Conservation (phyloP, 1,140 invertebrate species). For the Zaprionus lachaisei region DNA sequence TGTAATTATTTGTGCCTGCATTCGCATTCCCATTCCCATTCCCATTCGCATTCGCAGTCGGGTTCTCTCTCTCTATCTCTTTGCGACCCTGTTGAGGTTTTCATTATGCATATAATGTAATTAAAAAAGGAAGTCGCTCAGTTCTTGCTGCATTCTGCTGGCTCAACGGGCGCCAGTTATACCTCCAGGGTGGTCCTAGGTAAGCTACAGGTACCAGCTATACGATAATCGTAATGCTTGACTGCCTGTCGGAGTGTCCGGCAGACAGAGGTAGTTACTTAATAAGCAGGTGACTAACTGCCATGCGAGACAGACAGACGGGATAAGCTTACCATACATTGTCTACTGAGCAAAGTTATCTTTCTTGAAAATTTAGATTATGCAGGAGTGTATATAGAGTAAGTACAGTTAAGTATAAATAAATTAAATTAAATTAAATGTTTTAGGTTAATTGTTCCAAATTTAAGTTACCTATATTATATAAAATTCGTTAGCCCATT, state of each 20-base stretch:
- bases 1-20: conserved; percentile 71
- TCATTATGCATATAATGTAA: conserved; percentile 80
- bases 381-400: background rate
- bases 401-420: background rate
- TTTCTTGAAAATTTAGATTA: background rate
- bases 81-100: conserved; percentile 39
- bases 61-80: conserved; percentile 52
- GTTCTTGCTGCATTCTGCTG: background rate
- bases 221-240: conserved; percentile 1
- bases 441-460: no score
- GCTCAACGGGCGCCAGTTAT: background rate
- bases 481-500: no score
- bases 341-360: background rate
- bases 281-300: background rate
- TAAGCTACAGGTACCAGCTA: background rate
- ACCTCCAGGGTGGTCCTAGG: background rate
- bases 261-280: background rate
- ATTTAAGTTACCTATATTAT: no score
- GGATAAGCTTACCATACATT: background rate
- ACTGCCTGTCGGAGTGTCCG: conserved; percentile 2
- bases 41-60: conserved; percentile 32
- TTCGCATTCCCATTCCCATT: conserved; percentile 41
- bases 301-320: background rate
- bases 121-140: conserved; percentile 55
- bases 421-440: no score